Conservation (phyloP, 2,113 vertebrate genomes). For the Calypte anna region DNA sequence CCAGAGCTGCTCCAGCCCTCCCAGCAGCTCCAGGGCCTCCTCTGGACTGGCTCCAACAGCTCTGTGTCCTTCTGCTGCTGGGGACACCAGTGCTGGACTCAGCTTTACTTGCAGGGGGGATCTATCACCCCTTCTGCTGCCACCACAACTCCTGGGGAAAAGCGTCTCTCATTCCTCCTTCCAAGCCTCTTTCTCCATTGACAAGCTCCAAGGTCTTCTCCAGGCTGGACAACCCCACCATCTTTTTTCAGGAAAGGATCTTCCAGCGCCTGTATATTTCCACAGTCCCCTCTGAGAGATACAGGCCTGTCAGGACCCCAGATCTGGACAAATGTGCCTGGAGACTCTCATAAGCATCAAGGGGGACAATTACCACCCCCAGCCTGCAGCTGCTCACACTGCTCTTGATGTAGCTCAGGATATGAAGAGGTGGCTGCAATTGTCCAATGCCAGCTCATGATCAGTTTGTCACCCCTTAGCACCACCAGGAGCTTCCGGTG, state of each 20-base stretch:
- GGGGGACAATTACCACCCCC: background rate
- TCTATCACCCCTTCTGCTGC: background rate
- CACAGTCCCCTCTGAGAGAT: background rate
- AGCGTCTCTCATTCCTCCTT: fast-evolving
- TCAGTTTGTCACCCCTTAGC: background rate
- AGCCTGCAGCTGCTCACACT: fast-evolving
- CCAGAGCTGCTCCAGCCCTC: too few species aligned
- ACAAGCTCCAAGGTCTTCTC: background rate
- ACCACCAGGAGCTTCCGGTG: background rate
- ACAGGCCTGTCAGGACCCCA: fast-evolving
- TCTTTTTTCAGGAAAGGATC: background rate
- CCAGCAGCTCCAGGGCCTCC: too few species aligned
- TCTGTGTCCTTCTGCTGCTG: too few species aligned
- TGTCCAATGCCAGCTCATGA: fast-evolving
- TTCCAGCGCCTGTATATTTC: background rate
- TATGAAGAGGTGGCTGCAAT: too few species aligned
- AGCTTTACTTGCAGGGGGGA: too few species aligned
- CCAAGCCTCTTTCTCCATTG: background rate
- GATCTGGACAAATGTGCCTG: fast-evolving
- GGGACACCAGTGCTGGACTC: too few species aligned
- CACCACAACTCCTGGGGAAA: fast-evolving
- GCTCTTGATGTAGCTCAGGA: background rate
- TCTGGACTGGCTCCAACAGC: too few species aligned
- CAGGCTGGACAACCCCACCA: background rate
- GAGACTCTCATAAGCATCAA: fast-evolving